These are phyloP conservation scores for Latrodectus geometricus DNA, from an alignment of 1,140 invertebrate genomes.

Conservation along the genomic window DNA sequence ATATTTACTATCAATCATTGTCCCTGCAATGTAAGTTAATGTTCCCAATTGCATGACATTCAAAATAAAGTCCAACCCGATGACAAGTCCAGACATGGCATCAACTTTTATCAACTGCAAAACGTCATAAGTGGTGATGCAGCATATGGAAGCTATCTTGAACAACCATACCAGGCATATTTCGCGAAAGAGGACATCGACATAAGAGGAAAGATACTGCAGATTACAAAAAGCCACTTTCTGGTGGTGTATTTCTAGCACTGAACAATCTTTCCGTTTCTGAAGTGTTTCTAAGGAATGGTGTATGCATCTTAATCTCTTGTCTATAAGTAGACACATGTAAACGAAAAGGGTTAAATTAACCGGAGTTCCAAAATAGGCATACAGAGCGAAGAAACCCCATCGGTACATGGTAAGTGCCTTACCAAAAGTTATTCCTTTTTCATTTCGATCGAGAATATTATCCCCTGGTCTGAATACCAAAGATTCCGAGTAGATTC, in stretches of 20 bases:
- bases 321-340: background rate
- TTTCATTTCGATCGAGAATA: background rate
- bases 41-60: conserved; percentile 1
- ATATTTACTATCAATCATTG: background rate
- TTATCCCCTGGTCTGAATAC: background rate
- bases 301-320: background rate
- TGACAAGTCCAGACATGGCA: too few species aligned
- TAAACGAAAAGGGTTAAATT: background rate
- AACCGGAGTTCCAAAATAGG: background rate
- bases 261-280: background rate
- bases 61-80: background rate
- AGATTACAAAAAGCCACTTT: background rate
- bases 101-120: too few species aligned
- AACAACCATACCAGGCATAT: background rate
- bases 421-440: background rate
- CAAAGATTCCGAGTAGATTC: background rate
- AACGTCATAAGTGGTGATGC: background rate
- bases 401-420: background rate
- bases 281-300: background rate
- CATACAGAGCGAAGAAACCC: background rate
- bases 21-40: background rate
- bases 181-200: background rate
- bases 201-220: background rate
- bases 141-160: background rate
- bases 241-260: background rate